Conservation (phyloP, 2,888 invertebrate species). For the Polia nebulosa region DNA sequence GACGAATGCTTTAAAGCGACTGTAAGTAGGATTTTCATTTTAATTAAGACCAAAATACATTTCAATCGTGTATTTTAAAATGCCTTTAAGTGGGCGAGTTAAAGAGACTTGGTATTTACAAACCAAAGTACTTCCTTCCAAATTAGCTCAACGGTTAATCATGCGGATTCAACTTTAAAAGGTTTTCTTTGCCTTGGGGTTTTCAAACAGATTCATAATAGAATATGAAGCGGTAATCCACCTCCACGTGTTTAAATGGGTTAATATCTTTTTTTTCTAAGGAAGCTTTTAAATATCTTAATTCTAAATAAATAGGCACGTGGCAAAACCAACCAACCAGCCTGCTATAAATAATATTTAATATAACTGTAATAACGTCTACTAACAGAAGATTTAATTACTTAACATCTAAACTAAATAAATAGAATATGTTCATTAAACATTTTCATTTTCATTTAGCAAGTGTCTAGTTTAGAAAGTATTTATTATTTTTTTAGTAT, state of each 20-base stretch:
- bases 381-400: too few species aligned
- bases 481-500: too few species aligned
- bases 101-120: conserved; percentile 6
- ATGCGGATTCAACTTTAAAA: neutral
- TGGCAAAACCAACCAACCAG: neutral
- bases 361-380: too few species aligned
- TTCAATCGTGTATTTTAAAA: neutral
- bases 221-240: too few species aligned
- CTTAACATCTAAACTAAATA: too few species aligned
- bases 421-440: too few species aligned
- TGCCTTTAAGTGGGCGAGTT: neutral
- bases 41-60: conserved; percentile 3
- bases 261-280: neutral
- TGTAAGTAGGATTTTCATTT: neutral
- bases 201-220: conserved; percentile 15
- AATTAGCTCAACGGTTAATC: neutral
- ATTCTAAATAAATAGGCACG: neutral
- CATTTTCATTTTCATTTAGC: too few species aligned
- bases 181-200: neutral
- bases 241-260: neutral
- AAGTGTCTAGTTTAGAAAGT: too few species aligned
- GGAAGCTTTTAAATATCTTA: neutral
- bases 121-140: neutral
- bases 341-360: too few species aligned
- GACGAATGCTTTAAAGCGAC: too few species aligned